Evolutionary conservation across 2,797 vertebrate species (phyloP).

Genomic region (Halcyon chelicuti): DNA sequence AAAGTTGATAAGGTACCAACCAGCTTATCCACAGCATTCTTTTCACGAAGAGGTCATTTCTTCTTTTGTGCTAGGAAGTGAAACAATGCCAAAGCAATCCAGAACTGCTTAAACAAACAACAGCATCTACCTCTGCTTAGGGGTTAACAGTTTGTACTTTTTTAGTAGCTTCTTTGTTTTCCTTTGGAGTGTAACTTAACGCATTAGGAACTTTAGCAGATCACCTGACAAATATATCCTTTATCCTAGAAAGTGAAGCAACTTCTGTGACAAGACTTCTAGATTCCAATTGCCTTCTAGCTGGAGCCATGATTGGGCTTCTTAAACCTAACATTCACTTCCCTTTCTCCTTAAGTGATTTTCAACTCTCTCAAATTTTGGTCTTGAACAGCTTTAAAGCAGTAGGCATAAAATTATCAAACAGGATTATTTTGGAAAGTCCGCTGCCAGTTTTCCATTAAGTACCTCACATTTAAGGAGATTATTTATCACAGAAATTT

Average conservation of each 20-base stretch:
- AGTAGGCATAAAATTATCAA: neutral
- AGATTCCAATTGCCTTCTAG: neutral
- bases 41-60: conserved; percentile 76
- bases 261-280: neutral
- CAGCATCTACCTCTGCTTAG: neutral
- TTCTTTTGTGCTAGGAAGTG: conserved; percentile 66
- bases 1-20: conserved; percentile 74
- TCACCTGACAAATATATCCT: neutral
- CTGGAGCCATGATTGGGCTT: neutral
- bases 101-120: conserved; percentile 43
- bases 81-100: conserved; percentile 67
- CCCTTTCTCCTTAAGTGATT: neutral
- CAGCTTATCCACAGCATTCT: conserved; percentile 76
- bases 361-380: neutral
- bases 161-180: conserved; percentile 21
- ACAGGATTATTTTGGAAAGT: neutral
- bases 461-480: neutral
- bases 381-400: neutral
- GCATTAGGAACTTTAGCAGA: neutral
- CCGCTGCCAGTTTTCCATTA: neutral
- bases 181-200: neutral
- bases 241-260: neutral
- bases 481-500: neutral
- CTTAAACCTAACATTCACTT: neutral
- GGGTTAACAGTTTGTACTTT: conserved; percentile 1